These are phyloP conservation scores for Odontocolon sp. DNA, from an alignment of 2,888 invertebrate species.

Conservation along the genomic window DNA sequence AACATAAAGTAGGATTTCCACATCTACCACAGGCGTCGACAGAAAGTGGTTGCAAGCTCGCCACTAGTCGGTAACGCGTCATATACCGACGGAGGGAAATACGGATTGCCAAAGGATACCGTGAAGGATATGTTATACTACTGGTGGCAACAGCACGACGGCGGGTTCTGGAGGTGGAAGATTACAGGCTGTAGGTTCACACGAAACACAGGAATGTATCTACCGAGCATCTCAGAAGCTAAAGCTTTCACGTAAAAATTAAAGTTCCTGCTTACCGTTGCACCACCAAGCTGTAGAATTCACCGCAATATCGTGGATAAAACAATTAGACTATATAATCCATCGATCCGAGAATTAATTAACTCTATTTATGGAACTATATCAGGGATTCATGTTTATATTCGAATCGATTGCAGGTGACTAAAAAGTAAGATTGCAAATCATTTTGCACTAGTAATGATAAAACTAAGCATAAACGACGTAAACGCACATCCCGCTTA, in stretches of 20 bases:
- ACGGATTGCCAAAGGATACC: background rate
- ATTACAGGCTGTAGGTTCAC: background rate
- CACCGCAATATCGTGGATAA: background rate
- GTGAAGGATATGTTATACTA: background rate
- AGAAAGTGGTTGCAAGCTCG: background rate
- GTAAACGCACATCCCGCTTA: background rate
- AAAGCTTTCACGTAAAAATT: background rate
- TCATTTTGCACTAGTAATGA: background rate
- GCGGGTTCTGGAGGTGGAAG: background rate
- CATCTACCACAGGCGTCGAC: background rate
- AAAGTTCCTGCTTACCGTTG: slow-evolving; percentile 13
- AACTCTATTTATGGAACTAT: slow-evolving; percentile 38
- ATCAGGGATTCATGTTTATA: too few species aligned
- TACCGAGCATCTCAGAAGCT: background rate
- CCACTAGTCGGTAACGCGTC: slow-evolving; percentile 2
- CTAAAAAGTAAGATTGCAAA: too few species aligned
- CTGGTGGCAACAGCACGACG: background rate
- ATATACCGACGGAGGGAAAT: background rate
- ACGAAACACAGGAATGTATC: background rate
- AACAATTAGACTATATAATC: slow-evolving; percentile 12
- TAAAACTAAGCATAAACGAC: slow-evolving; percentile 9
- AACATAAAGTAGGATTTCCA: background rate
- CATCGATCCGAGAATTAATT: slow-evolving; percentile 41
- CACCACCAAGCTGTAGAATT: background rate
- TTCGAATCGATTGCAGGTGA: too few species aligned